A percentile compares a stretch with the other conserved stretches of the same genome.
These are phyloP conservation scores for Cryptus viduatorius DNA, from an alignment of 2,888 invertebrate species.

Conservation along the genomic window DNA sequence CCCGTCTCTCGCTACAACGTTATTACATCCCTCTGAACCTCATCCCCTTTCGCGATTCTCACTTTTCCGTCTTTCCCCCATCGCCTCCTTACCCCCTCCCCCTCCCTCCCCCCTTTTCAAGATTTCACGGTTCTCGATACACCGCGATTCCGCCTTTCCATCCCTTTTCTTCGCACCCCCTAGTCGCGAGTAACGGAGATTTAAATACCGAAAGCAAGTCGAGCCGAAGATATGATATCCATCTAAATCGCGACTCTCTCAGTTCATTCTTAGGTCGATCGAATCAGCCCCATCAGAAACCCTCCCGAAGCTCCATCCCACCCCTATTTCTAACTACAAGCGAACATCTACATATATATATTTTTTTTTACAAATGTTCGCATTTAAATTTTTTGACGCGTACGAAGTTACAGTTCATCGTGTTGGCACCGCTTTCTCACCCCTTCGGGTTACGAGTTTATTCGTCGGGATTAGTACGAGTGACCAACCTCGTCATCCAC, in stretches of 20 bases:
- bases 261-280: slow-evolving; percentile 17
- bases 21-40: slow-evolving; percentile 59
- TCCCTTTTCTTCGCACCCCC: slow-evolving; percentile 2
- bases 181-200: slow-evolving; percentile 14
- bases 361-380: background rate
- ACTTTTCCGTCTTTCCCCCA: slow-evolving; percentile 11
- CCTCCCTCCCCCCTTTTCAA: slow-evolving; percentile 48
- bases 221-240: slow-evolving; percentile 25
- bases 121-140: slow-evolving; percentile 60
- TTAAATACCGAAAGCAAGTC: slow-evolving; percentile 8
- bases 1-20: slow-evolving; percentile 51
- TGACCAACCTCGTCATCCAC: slow-evolving; percentile 25
- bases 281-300: background rate
- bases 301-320: background rate
- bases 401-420: background rate
- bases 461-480: slow-evolving; percentile 15
- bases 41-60: slow-evolving; percentile 43
- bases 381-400: background rate
- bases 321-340: background rate
- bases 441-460: background rate
- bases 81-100: slow-evolving; percentile 43
- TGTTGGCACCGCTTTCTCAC: background rate
- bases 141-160: slow-evolving; percentile 29
- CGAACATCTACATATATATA: background rate
- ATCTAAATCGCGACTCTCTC: slow-evolving; percentile 18